These are phyloP conservation scores for Cichladusa arquata DNA, from an alignment of 2,113 vertebrate genomes.

Conservation along the genomic window DNA sequence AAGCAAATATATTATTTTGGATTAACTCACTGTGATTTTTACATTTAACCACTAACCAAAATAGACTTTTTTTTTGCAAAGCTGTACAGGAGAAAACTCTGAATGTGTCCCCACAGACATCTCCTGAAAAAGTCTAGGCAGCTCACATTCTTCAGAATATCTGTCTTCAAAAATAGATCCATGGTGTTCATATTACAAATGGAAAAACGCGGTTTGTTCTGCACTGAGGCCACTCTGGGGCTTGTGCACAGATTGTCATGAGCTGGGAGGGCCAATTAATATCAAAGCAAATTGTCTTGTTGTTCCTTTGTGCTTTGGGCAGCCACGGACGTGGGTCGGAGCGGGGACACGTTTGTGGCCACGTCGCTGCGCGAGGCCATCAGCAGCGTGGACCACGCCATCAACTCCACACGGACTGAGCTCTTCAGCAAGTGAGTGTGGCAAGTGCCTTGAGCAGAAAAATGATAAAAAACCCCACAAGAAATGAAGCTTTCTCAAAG, in stretches of 20 bases:
- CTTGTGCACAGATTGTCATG: neutral
- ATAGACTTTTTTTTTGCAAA: neutral
- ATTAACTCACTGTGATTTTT: neutral
- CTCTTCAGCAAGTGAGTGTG: constrained; percentile 70
- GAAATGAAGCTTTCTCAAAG: neutral
- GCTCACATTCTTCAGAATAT: neutral
- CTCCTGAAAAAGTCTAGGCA: neutral
- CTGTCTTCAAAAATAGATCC: neutral
- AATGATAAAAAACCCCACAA: neutral
- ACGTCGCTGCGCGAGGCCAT: constrained; percentile 71
- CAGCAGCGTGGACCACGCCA: constrained; percentile 73
- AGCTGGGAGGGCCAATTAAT: neutral
- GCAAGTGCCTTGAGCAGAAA: fast-evolving
- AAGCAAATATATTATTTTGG: neutral
- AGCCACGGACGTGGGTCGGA: constrained; percentile 57
- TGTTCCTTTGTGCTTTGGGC: neutral
- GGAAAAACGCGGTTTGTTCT: fast-evolving
- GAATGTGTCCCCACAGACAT: neutral
- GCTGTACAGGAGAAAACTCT: neutral
- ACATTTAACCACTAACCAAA: neutral
- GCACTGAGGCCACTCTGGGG: neutral
- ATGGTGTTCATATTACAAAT: neutral
- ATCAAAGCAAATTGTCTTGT: neutral
- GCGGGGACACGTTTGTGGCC: constrained; percentile 69
- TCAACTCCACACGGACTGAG: constrained; percentile 70